These are phyloP conservation scores for Chloroceryle inda DNA, from an alignment of 2,797 vertebrate species.

Conservation along the genomic window DNA sequence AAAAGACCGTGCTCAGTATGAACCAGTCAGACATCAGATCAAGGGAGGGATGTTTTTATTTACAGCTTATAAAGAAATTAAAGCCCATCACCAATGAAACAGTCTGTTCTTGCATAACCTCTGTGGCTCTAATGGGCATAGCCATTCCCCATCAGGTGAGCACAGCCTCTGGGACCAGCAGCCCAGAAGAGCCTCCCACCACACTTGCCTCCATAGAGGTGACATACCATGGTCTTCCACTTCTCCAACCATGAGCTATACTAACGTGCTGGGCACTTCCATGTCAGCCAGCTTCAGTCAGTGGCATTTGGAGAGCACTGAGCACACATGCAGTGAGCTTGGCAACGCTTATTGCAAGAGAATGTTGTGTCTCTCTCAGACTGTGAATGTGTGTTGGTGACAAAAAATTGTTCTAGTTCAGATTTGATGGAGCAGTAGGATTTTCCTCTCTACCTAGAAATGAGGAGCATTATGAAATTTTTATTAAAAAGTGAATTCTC, in stretches of 20 bases:
- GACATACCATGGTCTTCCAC: fast-evolving
- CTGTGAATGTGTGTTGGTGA: background rate
- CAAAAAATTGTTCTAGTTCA: background rate
- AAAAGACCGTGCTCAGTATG: background rate
- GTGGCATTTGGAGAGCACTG: fast-evolving
- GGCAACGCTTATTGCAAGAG: background rate
- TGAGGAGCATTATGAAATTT: background rate
- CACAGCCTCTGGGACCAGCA: background rate
- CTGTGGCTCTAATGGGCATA: fast-evolving
- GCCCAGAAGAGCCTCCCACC: background rate
- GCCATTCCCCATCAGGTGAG: too few relatives aligned
- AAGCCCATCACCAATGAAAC: background rate
- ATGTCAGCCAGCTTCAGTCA: background rate
- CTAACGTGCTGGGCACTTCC: too few relatives aligned
- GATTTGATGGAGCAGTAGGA: background rate
- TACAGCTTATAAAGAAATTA: background rate
- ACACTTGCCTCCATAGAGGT: too few relatives aligned
- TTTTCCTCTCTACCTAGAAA: background rate
- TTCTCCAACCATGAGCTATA: background rate
- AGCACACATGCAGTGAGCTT: background rate
- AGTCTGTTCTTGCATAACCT: background rate
- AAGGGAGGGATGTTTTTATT: background rate
- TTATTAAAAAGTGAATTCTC: background rate
- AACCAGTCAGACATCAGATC: background rate
- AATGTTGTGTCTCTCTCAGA: background rate